Base-by-base conservation (phyloP, 2,797 vertebrate species). In the Pseudotriccus pelzelni region DNA sequence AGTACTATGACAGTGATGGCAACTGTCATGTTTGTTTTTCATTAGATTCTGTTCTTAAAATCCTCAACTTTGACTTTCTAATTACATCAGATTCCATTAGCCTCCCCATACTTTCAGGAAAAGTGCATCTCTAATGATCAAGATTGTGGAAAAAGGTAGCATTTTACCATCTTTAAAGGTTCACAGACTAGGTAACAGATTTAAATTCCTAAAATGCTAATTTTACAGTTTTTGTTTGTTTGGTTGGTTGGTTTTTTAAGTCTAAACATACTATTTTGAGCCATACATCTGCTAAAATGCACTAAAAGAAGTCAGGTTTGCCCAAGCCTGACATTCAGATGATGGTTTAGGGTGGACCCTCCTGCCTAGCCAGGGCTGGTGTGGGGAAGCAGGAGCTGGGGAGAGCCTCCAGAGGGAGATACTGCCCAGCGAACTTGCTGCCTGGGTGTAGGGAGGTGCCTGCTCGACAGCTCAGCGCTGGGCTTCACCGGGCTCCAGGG, bases 351-450 rank as follows among this genome's bases (percentile, higher is more conserved):
- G 25, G 5, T 55, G 55, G 13, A 13, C 19, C 34, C 2, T 73
- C 7, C 56, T 39, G 32, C 37, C 63, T 30, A 11, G 23, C 18
- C 16, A 23, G 41, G 37, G 63, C 50, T 3, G 18, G 46, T 23
- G 53, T 10, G 0, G 2, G n/a, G 53, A 41, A 47, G 76, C 58
- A 87, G 91, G 60, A 72, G 41, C 4, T 62, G 5, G 20, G 27
- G 30, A 73, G 36, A 87, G 62, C 62, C 76, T 94, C 82, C 79
- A 72, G 83, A 75, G 76, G 87, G 87, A 95, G 85, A 88, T 76
- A 79, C 82, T 92, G 60, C 84, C 68, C 82, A 44, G 49, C 0
- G 0, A 89, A 67, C 46, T 9, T 8, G 1, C 27, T 0, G 6
- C 36, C 36, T 32, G 32, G 36, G 67, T 0, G 0, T 2, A 3